Base-by-base conservation (phyloP, 1,140 invertebrate species). In the Acromyrmex echinatior region DNA sequence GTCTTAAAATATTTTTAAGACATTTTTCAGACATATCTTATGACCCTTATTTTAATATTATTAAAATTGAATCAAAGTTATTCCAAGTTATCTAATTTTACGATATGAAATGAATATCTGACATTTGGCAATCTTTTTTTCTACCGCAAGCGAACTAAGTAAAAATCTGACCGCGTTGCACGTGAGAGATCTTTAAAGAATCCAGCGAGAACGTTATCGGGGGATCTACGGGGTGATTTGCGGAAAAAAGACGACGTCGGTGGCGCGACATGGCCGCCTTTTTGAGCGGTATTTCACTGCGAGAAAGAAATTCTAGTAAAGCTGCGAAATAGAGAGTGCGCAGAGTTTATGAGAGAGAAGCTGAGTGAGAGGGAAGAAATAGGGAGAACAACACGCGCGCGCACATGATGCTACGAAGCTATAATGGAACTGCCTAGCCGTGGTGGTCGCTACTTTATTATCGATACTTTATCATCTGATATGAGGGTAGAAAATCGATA, bases 161-260 rank as follows among this genome's bases (percentile, higher is more conserved):
- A 76, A 63, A 73, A 84, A 63, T 76, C 56, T 56, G 53, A 21
- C 39, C 25, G 79, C 28, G 65, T 12, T 25, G n/a, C 45, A 60
- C 18, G 76, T 65, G 87, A 88, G 56, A 89, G 87, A 85, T 89
- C 76, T 79, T 73, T 58, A 39, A 51, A 89, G 87, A 85, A 87
- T 88, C 63, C 71, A 7, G 16, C 18, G 78, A 63, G 18, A 68
- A 60, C 78, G 56, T 60, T 76, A 88, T 79, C 86, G 76, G 10
- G 21, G 53, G 58, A 88, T 89, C 66, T 63, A 49, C 74, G 63
- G 68, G 63, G 76, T 28, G 85, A 84, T 84, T 87, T 21, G 66
- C 56, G 28, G 25, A 56, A 51, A 63, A 82, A 53, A 65, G 51
- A 84, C n/a, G 78, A 51, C 45, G 39, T 25, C 49, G 39, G 77